Evolutionary conservation across 2,113 vertebrate genomes (phyloP).

Genomic region (Otolemur garnettii): DNA sequence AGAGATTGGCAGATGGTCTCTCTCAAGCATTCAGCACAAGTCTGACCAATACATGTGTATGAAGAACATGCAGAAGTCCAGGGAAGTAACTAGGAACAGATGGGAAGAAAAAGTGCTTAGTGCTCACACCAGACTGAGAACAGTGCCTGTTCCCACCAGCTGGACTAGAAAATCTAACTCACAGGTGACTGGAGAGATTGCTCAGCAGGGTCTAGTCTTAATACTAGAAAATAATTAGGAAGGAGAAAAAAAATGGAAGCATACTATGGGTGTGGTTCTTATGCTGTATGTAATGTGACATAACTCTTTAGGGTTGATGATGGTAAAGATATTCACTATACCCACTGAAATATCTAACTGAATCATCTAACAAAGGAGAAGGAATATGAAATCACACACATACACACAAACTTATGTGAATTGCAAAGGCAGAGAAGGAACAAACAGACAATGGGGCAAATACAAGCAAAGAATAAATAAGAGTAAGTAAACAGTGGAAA

Average conservation of each 20-base stretch:
- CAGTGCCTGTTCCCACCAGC: neutral
- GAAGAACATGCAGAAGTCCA: neutral
- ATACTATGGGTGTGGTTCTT: neutral
- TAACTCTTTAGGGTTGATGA: neutral
- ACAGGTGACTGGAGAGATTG: neutral
- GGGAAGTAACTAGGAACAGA: neutral
- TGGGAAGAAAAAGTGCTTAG: neutral
- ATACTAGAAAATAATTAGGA: neutral
- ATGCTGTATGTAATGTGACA: neutral
- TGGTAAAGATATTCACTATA: neutral
- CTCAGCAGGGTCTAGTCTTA: neutral
- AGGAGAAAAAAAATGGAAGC: neutral
- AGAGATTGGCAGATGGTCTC: neutral
- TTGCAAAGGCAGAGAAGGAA: neutral
- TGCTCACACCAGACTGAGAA: neutral
- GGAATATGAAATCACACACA: neutral
- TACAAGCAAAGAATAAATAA: too few species aligned
- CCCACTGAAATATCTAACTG: neutral
- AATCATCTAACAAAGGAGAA: neutral
- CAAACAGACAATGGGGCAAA: neutral
- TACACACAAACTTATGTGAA: neutral
- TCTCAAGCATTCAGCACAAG: neutral
- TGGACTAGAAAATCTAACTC: neutral
- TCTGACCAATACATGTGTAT: accelerated
- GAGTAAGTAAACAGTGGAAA: neutral